Evolutionary conservation across 2,113 vertebrate species (phyloP).

Genomic region (Corydoras maculifer): DNA sequence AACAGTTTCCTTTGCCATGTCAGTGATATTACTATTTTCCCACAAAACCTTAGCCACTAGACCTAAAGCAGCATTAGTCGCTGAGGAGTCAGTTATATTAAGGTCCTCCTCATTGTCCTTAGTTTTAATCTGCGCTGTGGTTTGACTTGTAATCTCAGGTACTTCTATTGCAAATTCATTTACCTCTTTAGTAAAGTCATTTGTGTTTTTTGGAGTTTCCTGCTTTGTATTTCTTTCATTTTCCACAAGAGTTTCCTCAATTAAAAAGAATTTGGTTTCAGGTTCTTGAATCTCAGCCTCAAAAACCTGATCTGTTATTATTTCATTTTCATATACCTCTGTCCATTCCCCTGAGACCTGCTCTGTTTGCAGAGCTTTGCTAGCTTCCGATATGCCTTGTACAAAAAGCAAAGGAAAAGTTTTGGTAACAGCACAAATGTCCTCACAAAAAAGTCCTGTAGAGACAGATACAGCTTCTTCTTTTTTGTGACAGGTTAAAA

Average conservation of each 20-base stretch:
- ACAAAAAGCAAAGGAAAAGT: constrained; percentile 19
- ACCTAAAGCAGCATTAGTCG: neutral
- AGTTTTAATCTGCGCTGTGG: constrained; percentile 13
- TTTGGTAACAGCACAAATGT: constrained; percentile 40
- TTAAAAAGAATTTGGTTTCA: neutral
- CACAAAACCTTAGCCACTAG: neutral
- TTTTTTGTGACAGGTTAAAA: constrained; percentile 35
- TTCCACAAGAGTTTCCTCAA: constrained; percentile 4
- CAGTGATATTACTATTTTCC: neutral
- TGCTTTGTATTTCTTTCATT: constrained; percentile 5
- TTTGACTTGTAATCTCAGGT: constrained; percentile 32
- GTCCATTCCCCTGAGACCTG: constrained; percentile 30
- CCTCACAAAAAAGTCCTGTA: constrained; percentile 41
- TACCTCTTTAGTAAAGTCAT: constrained; percentile 21
- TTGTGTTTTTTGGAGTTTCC: constrained; percentile 20
- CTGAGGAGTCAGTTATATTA: constrained; percentile 11
- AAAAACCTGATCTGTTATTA: constrained; percentile 38
- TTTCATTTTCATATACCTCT: constrained; percentile 36
- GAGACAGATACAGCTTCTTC: constrained; percentile 38
- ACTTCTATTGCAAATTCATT: constrained; percentile 31
- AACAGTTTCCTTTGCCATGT: too few relatives aligned
- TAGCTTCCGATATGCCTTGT: constrained; percentile 47
- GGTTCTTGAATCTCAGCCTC: constrained; percentile 25
- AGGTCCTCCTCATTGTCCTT: constrained; percentile 31
- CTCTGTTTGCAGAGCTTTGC: constrained; percentile 43